phyloP scores from a whole-genome alignment of 2,888 invertebrate genomes.

The Yponomeuta plumbellus region DNA sequence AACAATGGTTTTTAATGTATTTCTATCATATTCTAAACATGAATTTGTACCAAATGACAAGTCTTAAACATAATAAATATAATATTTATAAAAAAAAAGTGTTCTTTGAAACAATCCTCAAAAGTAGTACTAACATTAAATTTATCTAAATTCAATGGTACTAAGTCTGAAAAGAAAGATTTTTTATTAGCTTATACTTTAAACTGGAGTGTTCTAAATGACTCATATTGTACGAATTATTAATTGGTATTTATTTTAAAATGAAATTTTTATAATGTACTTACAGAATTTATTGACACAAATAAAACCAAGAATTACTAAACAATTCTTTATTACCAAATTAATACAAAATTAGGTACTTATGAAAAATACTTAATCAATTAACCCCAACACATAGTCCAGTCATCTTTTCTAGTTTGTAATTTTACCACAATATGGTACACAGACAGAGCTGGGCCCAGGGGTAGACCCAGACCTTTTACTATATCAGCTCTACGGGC shows the following conservation, averaged over 20 bases:
- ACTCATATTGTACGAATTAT: neutral
- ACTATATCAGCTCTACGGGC: constrained; percentile 91
- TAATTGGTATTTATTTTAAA: neutral
- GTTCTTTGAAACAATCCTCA: too few species aligned
- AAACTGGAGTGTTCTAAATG: neutral
- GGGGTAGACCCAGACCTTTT: constrained; percentile 85
- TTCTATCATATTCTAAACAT: constrained; percentile 92
- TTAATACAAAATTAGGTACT: too few species aligned
- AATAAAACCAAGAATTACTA: neutral
- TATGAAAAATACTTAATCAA: constrained; percentile 5
- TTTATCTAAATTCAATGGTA: too few species aligned
- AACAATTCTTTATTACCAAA: neutral
- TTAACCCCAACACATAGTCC: constrained; percentile 83
- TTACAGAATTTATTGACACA: constrained; percentile 1
- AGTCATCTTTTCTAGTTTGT: constrained; percentile 86
- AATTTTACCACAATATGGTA: constrained; percentile 88
- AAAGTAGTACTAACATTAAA: too few species aligned
- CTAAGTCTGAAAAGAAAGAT: too few species aligned
- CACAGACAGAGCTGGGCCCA: constrained; percentile 92
- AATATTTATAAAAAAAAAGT: too few species aligned
- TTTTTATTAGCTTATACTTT: too few species aligned
- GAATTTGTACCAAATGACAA: constrained; percentile 42
- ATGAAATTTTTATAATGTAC: constrained; percentile 30
- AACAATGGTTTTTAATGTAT: constrained; percentile 91
- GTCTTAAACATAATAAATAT: too few species aligned